Evolutionary conservation across 2,113 vertebrate genomes (phyloP).

Genomic region (Ptilorrhoa leucosticta): DNA sequence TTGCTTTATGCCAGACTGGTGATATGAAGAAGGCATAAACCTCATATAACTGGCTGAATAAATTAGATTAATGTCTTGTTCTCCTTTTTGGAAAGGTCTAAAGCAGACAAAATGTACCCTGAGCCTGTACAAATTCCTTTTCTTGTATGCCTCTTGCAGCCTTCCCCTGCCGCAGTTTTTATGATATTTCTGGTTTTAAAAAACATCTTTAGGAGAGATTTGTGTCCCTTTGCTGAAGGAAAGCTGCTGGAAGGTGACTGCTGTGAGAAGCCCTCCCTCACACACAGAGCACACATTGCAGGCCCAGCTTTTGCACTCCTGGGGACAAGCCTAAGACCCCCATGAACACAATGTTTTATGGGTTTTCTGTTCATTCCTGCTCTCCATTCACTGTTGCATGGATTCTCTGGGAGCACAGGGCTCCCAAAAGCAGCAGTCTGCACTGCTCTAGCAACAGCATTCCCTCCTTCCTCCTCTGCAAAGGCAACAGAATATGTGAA

Average conservation of each 20-base stretch:
- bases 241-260: not conserved
- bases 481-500: not conserved
- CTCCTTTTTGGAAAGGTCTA: slow-evolving; percentile 18
- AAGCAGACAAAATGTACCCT: slow-evolving; percentile 30
- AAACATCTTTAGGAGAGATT: not conserved
- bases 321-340: not conserved
- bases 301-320: not conserved
- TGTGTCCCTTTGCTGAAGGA: not conserved
- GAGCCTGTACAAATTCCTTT: not conserved
- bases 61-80: slow-evolving; percentile 46
- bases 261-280: not conserved
- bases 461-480: not conserved
- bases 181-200: not conserved
- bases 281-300: rapidly evolving
- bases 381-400: not conserved
- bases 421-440: not conserved
- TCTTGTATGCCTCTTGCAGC: not conserved
- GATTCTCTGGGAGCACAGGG: not conserved
- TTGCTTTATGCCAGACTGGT: slow-evolving; percentile 29
- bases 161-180: not conserved
- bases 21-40: slow-evolving; percentile 27
- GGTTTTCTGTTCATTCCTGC: not conserved
- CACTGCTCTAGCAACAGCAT: not conserved
- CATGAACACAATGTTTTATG: not conserved
- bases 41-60: slow-evolving; percentile 14